These are phyloP conservation scores for Bugulina stolonifera DNA, from an alignment of 2,888 invertebrate genomes.

Conservation along the genomic window DNA sequence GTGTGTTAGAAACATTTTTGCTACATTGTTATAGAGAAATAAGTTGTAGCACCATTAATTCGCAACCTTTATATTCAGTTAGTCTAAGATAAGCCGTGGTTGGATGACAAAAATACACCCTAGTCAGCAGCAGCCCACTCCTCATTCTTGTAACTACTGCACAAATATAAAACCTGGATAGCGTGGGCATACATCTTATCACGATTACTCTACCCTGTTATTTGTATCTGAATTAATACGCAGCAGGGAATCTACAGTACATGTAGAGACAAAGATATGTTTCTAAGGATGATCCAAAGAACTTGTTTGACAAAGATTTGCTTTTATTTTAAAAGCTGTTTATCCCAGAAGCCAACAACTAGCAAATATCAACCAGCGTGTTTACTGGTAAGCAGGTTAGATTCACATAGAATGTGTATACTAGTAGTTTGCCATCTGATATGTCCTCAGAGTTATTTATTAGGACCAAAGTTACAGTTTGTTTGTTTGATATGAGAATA, in stretches of 20 bases:
- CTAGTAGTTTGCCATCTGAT: background rate
- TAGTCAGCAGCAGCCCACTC: background rate
- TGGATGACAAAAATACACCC: too few relatives aligned
- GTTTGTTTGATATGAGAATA: background rate
- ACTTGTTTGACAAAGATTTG: background rate
- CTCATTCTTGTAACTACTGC: background rate
- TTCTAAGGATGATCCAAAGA: background rate
- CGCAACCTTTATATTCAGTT: too few relatives aligned
- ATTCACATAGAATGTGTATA: background rate
- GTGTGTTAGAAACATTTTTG: too few relatives aligned
- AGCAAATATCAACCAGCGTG: background rate
- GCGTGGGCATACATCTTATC: background rate
- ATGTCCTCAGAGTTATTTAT: background rate
- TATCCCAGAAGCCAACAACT: background rate
- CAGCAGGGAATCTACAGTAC: too few relatives aligned
- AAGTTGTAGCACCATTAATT: too few relatives aligned
- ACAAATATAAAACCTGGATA: background rate
- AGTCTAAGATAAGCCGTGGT: too few relatives aligned
- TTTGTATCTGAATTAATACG: too few relatives aligned
- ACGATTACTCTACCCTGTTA: too few relatives aligned
- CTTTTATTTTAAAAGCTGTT: background rate
- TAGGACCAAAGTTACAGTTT: background rate
- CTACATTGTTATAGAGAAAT: too few relatives aligned
- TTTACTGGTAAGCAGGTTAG: background rate
- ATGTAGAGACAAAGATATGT: background rate